Conservation (phyloP, 2,797 vertebrate species). For the Urophycis tenuis region DNA sequence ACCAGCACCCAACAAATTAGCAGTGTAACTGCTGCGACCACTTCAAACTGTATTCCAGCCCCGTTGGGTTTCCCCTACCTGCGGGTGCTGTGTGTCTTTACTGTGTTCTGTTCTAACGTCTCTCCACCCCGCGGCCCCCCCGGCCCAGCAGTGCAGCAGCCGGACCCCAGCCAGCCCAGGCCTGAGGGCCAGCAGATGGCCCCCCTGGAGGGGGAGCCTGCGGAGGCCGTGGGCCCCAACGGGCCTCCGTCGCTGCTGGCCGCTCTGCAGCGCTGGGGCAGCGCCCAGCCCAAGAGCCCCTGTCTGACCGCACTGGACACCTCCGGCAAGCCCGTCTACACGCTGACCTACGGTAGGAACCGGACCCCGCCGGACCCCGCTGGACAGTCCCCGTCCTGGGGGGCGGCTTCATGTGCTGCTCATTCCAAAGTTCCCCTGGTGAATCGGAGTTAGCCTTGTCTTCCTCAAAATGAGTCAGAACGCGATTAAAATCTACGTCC, state of each 20-base stretch:
- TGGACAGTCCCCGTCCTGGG: no score
- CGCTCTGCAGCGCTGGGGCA: slow-evolving; percentile 86
- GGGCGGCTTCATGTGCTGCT: no score
- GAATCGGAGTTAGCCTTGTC: no score
- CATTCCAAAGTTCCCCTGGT: no score
- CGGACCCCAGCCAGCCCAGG: slow-evolving; percentile 90
- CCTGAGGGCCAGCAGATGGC: slow-evolving; percentile 82
- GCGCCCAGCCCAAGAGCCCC: slow-evolving; percentile 82
- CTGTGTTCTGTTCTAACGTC: no score
- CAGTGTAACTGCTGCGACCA: not conserved
- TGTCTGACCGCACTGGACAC: slow-evolving; percentile 89
- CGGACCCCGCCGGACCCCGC: no score
- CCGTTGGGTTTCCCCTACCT: no score
- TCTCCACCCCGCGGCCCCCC: not conserved
- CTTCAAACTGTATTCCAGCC: not conserved
- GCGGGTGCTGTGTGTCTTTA: no score
- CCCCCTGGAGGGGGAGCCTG: slow-evolving; percentile 79
- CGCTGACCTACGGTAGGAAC: slow-evolving; percentile 84
- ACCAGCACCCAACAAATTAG: not conserved
- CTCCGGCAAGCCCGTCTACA: slow-evolving; percentile 82
- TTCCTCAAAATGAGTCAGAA: not conserved
- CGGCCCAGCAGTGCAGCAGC: slow-evolving; percentile 72
- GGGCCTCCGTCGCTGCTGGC: slow-evolving; percentile 82
- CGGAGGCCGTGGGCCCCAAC: slow-evolving; percentile 68
- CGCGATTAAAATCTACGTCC: no score